Percentiles rank a stretch among this genome's conserved stretches.
Evolutionary conservation across 2,113 vertebrate genomes (phyloP).

Genomic region (Rattus norvegicus): GRCr8 NC_086024.1:125125001-125125500

Average conservation of each 20-base stretch:
- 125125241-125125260: neutral
- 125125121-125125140: neutral
- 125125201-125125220: no score
- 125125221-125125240: neutral
- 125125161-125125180: neutral
- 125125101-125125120: accelerated
- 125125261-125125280: neutral
- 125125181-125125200: neutral
- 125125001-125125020: neutral
- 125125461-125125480: neutral
- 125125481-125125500: neutral
- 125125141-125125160: conserved; percentile 3
- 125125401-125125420: neutral
- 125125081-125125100: no score
- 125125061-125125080: no score
- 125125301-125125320: neutral
- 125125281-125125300: neutral
- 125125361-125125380: neutral
- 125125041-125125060: neutral
- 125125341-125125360: neutral
- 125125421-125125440: neutral
- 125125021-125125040: neutral
- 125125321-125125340: neutral
- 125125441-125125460: neutral
- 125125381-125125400: neutral